Conservation (phyloP, 2,797 vertebrate species). For the Nannoperca australis region DNA sequence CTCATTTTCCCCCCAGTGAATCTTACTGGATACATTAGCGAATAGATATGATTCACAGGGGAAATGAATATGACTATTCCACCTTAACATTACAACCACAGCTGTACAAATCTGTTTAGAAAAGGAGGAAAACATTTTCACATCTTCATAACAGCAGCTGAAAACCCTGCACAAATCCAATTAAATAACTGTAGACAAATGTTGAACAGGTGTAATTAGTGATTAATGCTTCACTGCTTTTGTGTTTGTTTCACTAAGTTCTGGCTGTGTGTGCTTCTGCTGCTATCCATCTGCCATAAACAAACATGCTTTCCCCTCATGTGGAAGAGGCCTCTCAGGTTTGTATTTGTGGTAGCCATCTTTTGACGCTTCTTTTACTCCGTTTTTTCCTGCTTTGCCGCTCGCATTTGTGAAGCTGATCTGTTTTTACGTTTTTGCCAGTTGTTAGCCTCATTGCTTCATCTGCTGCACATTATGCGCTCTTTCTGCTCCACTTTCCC, state of each 20-base stretch:
- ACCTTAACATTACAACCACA: conserved; percentile 17
- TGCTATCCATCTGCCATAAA: conserved; percentile 72
- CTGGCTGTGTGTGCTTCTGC: conserved; percentile 49
- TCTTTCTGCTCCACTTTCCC: conserved; percentile 15
- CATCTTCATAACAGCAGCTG: conserved; percentile 12
- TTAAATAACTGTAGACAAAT: conserved; percentile 21
- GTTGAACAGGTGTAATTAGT: conserved; percentile 55
- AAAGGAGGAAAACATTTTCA: not conserved
- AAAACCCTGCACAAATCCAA: conserved; percentile 21
- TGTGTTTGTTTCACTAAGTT: conserved; percentile 47
- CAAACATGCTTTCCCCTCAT: conserved; percentile 62
- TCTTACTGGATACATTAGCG: conserved; percentile 17
- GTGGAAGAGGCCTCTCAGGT: conserved; percentile 44
- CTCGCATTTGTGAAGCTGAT: conserved; percentile 22
- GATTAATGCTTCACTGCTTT: conserved; percentile 52
- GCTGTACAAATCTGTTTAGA: not conserved
- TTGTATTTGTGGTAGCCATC: conserved; percentile 21
- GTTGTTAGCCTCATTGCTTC: conserved; percentile 36
- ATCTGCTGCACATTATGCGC: conserved; percentile 43
- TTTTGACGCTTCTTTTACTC: conserved; percentile 35
- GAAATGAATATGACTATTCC: conserved; percentile 50
- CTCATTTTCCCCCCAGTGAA: conserved; percentile 10
- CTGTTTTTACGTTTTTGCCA: conserved; percentile 40
- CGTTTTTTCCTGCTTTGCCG: not conserved
- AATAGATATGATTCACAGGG: conserved; percentile 41